Evolutionary conservation across 1,140 invertebrate genomes (phyloP).

Genomic region (Sycophaga agraensis): DNA sequence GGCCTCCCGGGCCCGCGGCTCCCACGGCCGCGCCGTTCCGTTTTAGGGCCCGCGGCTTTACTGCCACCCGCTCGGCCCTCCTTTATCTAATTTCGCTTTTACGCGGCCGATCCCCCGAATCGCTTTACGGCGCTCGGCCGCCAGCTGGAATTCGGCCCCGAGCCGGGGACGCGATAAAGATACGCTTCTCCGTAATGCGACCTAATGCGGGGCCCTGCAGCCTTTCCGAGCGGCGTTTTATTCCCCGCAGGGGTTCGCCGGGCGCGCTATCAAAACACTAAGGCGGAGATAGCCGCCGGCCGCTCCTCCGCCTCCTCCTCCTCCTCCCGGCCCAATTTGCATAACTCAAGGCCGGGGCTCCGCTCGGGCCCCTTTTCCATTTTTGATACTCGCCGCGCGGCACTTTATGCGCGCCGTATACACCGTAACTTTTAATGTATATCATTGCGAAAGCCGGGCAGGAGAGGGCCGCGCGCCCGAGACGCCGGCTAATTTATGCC

Average conservation of each 20-base stretch:
- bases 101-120: neutral
- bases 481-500: neutral
- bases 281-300: too few relatives aligned
- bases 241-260: neutral
- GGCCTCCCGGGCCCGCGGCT: neutral
- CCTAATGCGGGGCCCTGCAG: constrained; percentile 25
- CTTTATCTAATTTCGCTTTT: constrained; percentile 27
- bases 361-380: neutral
- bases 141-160: too few relatives aligned
- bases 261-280: constrained; percentile 24
- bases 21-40: constrained; percentile 16
- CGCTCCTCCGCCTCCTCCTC: neutral
- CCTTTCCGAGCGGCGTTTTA: neutral
- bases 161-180: constrained; percentile 18
- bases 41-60: too few relatives aligned
- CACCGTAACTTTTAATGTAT: constrained; percentile 24
- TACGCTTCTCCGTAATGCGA: constrained; percentile 24
- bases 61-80: neutral
- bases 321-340: constrained; percentile 3
- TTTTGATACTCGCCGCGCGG: too few relatives aligned
- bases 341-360: constrained; percentile 10
- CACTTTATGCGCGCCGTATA: neutral
- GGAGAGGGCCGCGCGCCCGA: neutral
- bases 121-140: neutral
- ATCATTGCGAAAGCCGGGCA: neutral